phyloP scores from a whole-genome alignment of 2,888 invertebrate species.

The Drosophila limbata region DNA sequence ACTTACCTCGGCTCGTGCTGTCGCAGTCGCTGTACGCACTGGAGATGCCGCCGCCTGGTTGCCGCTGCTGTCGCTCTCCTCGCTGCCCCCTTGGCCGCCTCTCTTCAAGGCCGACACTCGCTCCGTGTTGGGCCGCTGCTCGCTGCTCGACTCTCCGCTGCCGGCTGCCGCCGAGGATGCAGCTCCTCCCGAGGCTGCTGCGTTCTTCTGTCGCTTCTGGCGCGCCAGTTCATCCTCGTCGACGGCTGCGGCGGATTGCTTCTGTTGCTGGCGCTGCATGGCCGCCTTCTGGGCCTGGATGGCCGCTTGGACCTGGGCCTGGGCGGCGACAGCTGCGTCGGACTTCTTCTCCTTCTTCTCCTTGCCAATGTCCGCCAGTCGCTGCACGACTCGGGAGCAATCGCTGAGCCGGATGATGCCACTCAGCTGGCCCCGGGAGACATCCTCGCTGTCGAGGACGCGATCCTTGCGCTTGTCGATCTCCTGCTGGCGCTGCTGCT shows the following conservation, averaged over 20 bases:
- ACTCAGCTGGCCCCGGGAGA: slow-evolving; percentile 93
- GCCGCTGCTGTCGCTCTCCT: slow-evolving; percentile 87
- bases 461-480: slow-evolving; percentile 88
- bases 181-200: slow-evolving; percentile 86
- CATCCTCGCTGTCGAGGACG: slow-evolving; percentile 95
- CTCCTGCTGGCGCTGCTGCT: slow-evolving; percentile 88
- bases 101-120: slow-evolving; percentile 86
- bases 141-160: slow-evolving; percentile 78
- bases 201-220: slow-evolving; percentile 92
- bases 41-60: slow-evolving; percentile 86
- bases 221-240: slow-evolving; percentile 95
- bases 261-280: slow-evolving; percentile 86
- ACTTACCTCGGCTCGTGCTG: slow-evolving; percentile 93
- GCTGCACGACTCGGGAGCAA: slow-evolving; percentile 95
- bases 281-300: slow-evolving; percentile 87
- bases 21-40: slow-evolving; percentile 89
- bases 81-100: slow-evolving; percentile 83
- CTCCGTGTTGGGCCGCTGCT: slow-evolving; percentile 86
- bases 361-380: slow-evolving; percentile 92
- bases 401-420: slow-evolving; percentile 95
- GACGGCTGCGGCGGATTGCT: slow-evolving; percentile 86
- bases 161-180: slow-evolving; percentile 79
- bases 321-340: slow-evolving; percentile 87
- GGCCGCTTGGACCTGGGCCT: slow-evolving; percentile 85
- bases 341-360: slow-evolving; percentile 92